Evolutionary conservation across 2,888 invertebrate species (phyloP).

Genomic region (Linnaemya vulpina): DNA sequence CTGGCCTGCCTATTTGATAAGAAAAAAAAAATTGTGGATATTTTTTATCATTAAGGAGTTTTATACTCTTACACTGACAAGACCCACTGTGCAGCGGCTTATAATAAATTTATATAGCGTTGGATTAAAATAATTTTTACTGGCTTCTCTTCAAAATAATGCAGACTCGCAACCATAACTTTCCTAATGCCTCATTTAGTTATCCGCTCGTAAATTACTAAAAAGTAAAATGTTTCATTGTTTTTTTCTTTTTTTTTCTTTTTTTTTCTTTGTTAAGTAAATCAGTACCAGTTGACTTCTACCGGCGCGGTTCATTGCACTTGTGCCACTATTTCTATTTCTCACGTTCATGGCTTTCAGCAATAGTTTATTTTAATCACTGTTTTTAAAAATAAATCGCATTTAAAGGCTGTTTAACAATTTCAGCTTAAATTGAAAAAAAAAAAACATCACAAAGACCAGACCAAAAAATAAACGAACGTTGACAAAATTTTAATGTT

Average conservation of each 20-base stretch:
- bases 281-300: not conserved
- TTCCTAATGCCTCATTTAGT: too few relatives aligned
- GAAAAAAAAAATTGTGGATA: too few relatives aligned
- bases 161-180: too few relatives aligned
- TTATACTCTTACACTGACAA: too few relatives aligned
- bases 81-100: too few relatives aligned
- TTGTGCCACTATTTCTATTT: slow-evolving; percentile 6
- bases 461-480: slow-evolving; percentile 13
- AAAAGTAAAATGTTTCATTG: too few relatives aligned
- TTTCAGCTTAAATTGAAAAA: not conserved
- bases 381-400: slow-evolving; percentile 30
- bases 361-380: not conserved
- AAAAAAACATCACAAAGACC: slow-evolving; percentile 12
- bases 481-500: slow-evolving; percentile 63
- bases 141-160: too few relatives aligned
- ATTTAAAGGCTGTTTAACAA: slow-evolving; percentile 13
- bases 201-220: not conserved
- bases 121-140: too few relatives aligned
- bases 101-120: too few relatives aligned
- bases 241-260: too few relatives aligned
- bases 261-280: not conserved
- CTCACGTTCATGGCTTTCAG: not conserved
- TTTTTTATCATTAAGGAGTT: too few relatives aligned
- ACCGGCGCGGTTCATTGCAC: slow-evolving; percentile 2
- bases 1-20: too few relatives aligned